Conservation (phyloP, 1,140 invertebrate species). For the Hyles vespertilio region DNA sequence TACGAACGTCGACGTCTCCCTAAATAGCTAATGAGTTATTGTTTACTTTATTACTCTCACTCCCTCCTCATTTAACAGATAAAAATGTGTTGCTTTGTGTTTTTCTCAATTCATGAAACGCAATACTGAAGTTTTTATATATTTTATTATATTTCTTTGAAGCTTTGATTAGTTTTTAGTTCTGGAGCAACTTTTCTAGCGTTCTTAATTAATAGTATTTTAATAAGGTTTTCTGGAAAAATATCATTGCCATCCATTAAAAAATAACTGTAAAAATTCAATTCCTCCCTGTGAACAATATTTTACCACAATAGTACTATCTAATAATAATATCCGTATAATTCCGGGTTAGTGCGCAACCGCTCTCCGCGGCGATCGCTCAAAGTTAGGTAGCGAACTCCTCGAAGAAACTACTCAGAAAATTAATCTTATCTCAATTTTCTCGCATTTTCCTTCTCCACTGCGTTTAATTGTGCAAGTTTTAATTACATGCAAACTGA, state of each 20-base stretch:
- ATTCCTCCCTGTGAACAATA: no score
- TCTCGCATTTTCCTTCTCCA: slow-evolving; percentile 45
- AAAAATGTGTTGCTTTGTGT: not conserved
- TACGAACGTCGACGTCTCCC: slow-evolving; percentile 26
- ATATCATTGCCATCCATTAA: no score
- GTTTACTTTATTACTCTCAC: not conserved
- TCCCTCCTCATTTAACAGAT: not conserved
- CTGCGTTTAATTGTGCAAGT: slow-evolving; percentile 56
- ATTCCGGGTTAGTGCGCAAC: slow-evolving; percentile 14
- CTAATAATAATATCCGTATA: no score
- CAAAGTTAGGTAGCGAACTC: slow-evolving; percentile 35
- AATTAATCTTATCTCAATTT: slow-evolving; percentile 64
- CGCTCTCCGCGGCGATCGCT: slow-evolving; percentile 29
- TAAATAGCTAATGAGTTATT: slow-evolving; percentile 14
- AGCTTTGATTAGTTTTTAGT: no score
- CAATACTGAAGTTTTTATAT: no score
- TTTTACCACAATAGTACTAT: no score
- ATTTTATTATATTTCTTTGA: no score
- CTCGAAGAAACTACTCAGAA: slow-evolving; percentile 42
- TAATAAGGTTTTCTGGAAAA: no score
- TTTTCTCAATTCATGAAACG: no score
- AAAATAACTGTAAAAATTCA: no score
- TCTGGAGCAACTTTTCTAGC: no score
- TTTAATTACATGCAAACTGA: slow-evolving; percentile 55
- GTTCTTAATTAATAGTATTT: no score